Percentiles rank a stretch among this genome's conserved stretches.
phyloP scores from a whole-genome alignment of 2,888 invertebrate genomes.

The Eupithecia inturbata region DNA sequence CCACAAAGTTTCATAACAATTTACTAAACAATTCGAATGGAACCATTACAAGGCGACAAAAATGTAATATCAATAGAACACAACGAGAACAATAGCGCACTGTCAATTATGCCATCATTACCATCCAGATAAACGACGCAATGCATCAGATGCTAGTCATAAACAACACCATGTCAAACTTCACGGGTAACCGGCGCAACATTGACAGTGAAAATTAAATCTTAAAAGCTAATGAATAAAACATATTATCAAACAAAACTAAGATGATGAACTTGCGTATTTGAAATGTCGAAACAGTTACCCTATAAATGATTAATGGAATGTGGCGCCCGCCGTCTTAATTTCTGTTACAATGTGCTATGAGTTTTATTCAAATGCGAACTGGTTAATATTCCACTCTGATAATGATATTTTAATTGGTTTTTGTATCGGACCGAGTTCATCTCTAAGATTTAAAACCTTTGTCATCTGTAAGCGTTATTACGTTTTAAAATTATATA shows the following conservation, averaged over 20 bases:
- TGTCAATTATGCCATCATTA: constrained; percentile 84
- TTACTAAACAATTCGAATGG: constrained; percentile 73
- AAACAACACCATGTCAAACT: constrained; percentile 74
- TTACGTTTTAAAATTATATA: not conserved
- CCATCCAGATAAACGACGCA: constrained; percentile 81
- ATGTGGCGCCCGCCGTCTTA: constrained; percentile 61
- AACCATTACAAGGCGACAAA: constrained; percentile 82
- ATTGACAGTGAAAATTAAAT: constrained; percentile 57
- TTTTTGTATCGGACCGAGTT: constrained; percentile 17
- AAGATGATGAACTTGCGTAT: constrained; percentile 68
- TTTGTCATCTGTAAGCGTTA: constrained; percentile 3
- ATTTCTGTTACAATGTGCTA: constrained; percentile 73
- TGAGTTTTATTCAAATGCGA: constrained; percentile 62
- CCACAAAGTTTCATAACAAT: constrained; percentile 50
- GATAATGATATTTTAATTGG: constrained; percentile 31
- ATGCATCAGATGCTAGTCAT: constrained; percentile 78
- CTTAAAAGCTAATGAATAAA: constrained; percentile 59
- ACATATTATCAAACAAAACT: constrained; percentile 48
- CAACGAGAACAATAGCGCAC: constrained; percentile 82
- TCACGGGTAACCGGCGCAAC: constrained; percentile 51
- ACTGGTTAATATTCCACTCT: constrained; percentile 43
- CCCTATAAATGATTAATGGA: constrained; percentile 78
- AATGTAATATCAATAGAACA: constrained; percentile 80
- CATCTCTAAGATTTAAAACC: constrained; percentile 12
- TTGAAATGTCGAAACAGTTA: constrained; percentile 69